Base-by-base conservation (phyloP, 1,140 invertebrate species). In the Cyclina sinensis region DNA sequence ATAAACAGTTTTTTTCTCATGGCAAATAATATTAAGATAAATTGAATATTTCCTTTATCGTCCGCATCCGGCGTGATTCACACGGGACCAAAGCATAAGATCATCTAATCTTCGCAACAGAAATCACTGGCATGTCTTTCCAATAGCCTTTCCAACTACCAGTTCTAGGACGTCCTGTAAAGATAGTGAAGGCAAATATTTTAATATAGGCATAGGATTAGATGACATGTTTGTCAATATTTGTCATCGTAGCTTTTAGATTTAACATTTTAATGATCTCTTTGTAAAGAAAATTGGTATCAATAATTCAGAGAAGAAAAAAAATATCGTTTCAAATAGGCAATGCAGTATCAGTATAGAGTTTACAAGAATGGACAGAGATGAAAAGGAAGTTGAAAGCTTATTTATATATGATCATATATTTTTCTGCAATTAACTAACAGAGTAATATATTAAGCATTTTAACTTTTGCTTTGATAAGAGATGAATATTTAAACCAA, bases 91-190 rank as follows among this genome's bases (percentile, higher is more conserved):
- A 30, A 65, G 30, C 16, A 65, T 4, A 30, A 65, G n/a, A 65
- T 4, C 30, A 65, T 1, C n/a, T 11, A 30, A 30, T 30, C 59
- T 30, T 16, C 7, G 65, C 35, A 35, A 16, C 32, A 18, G 2
- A 37, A 70, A 35, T 39, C 65, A 11, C 21, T 0, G 32, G 35
- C 30, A 37, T 18, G 14, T 37, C 27, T 70, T 21, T 16, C 35
- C 65, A 39, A 11, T 70, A 32, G 65, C 37, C n/a, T 70, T 39
- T 12, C 9, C 2, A 35, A 70, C 1, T 62, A n/a, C 32, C 65
- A 70, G n/a, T 39, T 35, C 32, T 70, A 39, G 65, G 65, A 70
- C 65, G 65, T 70, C 65, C 65, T 70, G 16, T 24, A n/a, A 37
- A n/a, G 32, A 70, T 70, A 70, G 35, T 70, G 65, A 32, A 70